Evolutionary conservation across 2,888 invertebrate genomes (phyloP), one percentile per base, ranked within the genome.

Genomic region (Uropetala carovei): DNA sequence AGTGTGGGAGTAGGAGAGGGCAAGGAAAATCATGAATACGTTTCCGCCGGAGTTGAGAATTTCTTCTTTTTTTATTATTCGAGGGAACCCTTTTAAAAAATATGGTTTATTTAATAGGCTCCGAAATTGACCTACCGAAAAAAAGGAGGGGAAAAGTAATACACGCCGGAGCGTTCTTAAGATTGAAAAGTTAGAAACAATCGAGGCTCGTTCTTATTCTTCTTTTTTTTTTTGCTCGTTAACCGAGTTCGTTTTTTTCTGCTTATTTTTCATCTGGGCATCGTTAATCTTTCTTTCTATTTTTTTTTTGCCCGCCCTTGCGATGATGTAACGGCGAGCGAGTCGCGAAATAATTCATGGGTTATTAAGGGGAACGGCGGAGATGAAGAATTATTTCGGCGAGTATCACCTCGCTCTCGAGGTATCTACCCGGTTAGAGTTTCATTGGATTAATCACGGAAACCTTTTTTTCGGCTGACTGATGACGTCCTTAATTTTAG

Each of bases 101-200:
- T 75, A 75, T 75, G 75, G 22, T 75, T 75, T 75, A 75, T 75
- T 75, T 75, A 22, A 75, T 75, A 27, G 75, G 75, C 22, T 27
- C 75, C 75, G 75, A 75, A 75, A 60, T 16, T 60, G 60, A 60
- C 60, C 60, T 60, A 13, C 60, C 18, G 60, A 60, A 60, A 18
- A 60, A 60, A 18, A 60, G 7, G 60, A 13, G 1, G 18, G 60
- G 60, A 60, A 60, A 60, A 68, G 16, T 68, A 22, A 8, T 68
- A 68, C 68, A 13, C 68, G 68, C 18, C n/a, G 22, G 68, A 68
- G 68, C 27, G 9, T 75, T 22, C 75, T 75, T 27, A 11, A 75
- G 75, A 75, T 75, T 75, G 75, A 75, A 75, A 43, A 75, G 22
- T 75, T 75, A 22, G 75, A 75, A 75, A 75, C 75, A 75, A 75